Conservation (phyloP, 2,113 vertebrate species). For the Ammospiza nelsoni region DNA sequence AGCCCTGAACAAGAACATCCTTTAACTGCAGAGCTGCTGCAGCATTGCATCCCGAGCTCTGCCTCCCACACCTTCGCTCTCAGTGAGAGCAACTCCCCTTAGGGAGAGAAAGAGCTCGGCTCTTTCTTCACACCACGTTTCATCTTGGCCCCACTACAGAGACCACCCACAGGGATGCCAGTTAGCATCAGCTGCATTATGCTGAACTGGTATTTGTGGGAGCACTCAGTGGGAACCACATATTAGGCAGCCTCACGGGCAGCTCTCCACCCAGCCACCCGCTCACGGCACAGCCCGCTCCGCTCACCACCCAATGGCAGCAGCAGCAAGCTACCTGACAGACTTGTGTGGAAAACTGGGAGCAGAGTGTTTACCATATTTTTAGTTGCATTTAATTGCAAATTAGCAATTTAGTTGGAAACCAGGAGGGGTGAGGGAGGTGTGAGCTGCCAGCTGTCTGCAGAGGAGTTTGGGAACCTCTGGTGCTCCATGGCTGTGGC, state of each 20-base stretch:
- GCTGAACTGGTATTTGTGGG: constrained; percentile 19
- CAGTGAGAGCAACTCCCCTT: background rate
- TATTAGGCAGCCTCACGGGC: constrained; percentile 15
- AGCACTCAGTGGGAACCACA: constrained; percentile 27
- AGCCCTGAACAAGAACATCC: background rate
- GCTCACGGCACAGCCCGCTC: background rate
- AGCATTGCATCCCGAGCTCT: background rate
- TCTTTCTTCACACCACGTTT: background rate
- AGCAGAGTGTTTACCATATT: background rate
- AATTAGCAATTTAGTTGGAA: constrained; percentile 27
- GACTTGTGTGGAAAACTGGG: rapidly evolving
- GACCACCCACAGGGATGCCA: constrained; percentile 51
- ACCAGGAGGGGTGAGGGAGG: background rate
- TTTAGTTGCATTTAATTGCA: background rate
- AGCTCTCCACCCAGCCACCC: background rate
- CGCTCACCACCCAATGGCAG: background rate
- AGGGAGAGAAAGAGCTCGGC: background rate
- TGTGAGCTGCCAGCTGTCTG: background rate
- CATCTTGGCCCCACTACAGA: constrained; percentile 4
- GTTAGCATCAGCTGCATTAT: background rate
- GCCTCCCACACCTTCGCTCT: background rate
- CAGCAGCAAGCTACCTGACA: background rate
- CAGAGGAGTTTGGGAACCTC: background rate
- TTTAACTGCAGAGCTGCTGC: background rate
- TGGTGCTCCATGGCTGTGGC: background rate